Evolutionary conservation across 35 echinoderm and acorn worm species (phyloP).

Genomic region (Lytechinus variegatus): DNA sequence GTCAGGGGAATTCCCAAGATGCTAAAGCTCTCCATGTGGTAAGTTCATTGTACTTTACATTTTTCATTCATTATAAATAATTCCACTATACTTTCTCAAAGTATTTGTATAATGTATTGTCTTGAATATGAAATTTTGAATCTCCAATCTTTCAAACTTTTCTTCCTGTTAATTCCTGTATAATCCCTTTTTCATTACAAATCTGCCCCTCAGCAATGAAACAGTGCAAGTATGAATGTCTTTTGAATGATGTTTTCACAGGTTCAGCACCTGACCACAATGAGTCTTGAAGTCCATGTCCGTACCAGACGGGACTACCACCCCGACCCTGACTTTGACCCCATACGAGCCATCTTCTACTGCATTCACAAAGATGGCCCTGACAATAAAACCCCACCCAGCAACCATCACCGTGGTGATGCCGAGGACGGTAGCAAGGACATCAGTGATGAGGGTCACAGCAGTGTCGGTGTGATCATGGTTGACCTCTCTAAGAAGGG

Average conservation of each 20-base stretch:
- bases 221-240: background rate
- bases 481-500: slow-evolving; percentile 65
- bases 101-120: too few relatives aligned
- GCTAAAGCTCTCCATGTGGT: slow-evolving; percentile 97
- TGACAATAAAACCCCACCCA: background rate
- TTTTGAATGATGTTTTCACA: slow-evolving; percentile 31
- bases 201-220: background rate
- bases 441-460: slow-evolving; percentile 21
- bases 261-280: slow-evolving; percentile 88
- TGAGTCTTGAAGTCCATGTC: slow-evolving; percentile 88
- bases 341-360: slow-evolving; percentile 86
- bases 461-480: slow-evolving; percentile 54
- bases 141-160: too few relatives aligned
- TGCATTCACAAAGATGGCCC: slow-evolving; percentile 62
- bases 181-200: background rate
- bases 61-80: too few relatives aligned
- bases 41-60: background rate
- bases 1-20: slow-evolving; percentile 85
- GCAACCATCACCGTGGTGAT: background rate
- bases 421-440: slow-evolving; percentile 30
- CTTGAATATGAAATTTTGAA: too few relatives aligned
- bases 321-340: slow-evolving; percentile 93
- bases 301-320: slow-evolving; percentile 66
- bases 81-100: too few relatives aligned
- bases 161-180: too few relatives aligned